A percentile compares a stretch with the other conserved stretches of the same genome.
Conservation (phyloP, 2,113 vertebrate species). For the Platysternon megacephalum region DNA sequence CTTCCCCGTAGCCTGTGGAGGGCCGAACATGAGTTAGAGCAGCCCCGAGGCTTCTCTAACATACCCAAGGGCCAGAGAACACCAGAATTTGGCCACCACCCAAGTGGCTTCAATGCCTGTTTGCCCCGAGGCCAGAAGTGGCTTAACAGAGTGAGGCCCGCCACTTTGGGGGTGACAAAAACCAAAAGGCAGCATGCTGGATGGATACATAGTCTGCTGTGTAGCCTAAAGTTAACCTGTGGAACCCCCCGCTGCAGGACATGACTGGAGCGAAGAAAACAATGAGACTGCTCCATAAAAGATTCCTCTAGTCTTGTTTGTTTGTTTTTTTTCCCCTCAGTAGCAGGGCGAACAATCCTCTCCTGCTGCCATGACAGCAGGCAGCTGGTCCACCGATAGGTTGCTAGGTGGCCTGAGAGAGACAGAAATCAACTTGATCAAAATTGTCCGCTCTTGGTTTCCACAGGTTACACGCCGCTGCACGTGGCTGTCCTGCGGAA, state of each 20-base stretch:
- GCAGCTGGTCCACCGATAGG: neutral
- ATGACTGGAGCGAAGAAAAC: neutral
- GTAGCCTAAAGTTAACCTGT: neutral
- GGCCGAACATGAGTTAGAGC: neutral
- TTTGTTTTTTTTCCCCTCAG: too few species aligned
- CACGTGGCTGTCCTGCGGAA: conserved; percentile 78
- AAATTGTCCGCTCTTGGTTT: neutral
- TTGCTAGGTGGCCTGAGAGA: neutral
- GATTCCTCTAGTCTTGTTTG: neutral
- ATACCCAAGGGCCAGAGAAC: neutral
- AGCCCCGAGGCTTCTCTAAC: neutral
- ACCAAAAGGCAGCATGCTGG: neutral
- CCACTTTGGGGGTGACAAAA: neutral
- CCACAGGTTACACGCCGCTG: conserved; percentile 77
- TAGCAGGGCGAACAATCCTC: neutral
- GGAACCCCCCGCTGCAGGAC: neutral
- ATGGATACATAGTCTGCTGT: neutral
- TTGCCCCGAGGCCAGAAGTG: neutral
- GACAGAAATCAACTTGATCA: neutral
- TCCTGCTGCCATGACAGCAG: neutral
- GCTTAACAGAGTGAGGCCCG: neutral
- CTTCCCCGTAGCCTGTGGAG: neutral
- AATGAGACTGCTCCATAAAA: neutral
- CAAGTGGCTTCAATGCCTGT: neutral
- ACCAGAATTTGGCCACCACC: neutral